A percentile compares a stretch with the other conserved stretches of the same genome.
Evolutionary conservation across 2,113 vertebrate species (phyloP).

Genomic region (Syngnathus typhle): DNA sequence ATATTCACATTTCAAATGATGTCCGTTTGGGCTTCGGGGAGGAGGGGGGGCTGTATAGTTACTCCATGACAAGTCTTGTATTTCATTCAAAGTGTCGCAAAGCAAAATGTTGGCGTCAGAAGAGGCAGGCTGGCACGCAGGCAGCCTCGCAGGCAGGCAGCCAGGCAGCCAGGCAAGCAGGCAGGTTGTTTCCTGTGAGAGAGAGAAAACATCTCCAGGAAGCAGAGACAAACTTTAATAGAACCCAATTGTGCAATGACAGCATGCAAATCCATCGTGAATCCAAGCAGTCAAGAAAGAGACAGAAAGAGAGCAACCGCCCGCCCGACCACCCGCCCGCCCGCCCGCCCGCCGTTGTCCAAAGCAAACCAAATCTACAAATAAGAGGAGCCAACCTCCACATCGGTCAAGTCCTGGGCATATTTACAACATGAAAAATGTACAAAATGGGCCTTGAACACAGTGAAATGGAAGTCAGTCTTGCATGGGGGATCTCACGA

Average conservation of each 20-base stretch:
- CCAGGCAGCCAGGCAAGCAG: too few relatives aligned
- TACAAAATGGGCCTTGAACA: constrained; percentile 65
- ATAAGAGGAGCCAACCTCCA: constrained; percentile 55
- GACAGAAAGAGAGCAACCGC: constrained; percentile 56
- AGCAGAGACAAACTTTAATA: constrained; percentile 66
- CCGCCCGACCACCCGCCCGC: too few relatives aligned
- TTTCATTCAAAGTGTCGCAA: constrained; percentile 53
- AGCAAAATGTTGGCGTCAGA: constrained; percentile 43
- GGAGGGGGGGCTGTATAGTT: constrained; percentile 12
- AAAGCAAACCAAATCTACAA: constrained; percentile 62
- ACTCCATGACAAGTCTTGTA: constrained; percentile 49
- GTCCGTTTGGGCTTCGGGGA: constrained; percentile 16
- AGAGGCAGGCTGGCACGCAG: constrained; percentile 19
- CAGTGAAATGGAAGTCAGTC: constrained; percentile 53
- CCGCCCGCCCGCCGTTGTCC: constrained; percentile 36
- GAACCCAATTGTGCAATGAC: constrained; percentile 66
- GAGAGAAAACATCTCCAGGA: constrained; percentile 56
- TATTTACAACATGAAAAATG: constrained; percentile 71
- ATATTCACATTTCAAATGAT: constrained; percentile 43
- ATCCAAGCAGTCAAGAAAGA: constrained; percentile 60
- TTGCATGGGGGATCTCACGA: constrained; percentile 18
- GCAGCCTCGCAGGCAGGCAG: too few relatives aligned
- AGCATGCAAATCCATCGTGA: constrained; percentile 67
- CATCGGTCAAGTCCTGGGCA: constrained; percentile 54
- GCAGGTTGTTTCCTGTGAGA: constrained; percentile 22